Evolutionary conservation across 2,113 vertebrate species (phyloP).

Genomic region (Egretta garzetta): DNA sequence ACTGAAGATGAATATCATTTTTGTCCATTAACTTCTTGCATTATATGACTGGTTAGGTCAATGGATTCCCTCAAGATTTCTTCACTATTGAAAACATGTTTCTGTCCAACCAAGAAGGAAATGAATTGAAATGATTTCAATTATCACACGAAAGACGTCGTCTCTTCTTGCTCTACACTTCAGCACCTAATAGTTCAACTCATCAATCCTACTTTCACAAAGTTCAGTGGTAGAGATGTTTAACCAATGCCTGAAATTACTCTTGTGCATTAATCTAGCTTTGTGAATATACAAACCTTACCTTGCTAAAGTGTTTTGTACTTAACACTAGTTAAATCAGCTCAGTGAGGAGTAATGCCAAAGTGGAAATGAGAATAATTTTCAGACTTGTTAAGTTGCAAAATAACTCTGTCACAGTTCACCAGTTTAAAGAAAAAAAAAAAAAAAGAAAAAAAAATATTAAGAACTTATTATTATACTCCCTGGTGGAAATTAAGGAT

Average conservation of each 20-base stretch:
- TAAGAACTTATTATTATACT: neutral
- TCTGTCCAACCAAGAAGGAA: conserved; percentile 75
- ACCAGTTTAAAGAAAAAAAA: neutral
- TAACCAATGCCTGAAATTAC: conserved; percentile 32
- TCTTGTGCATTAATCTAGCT: neutral
- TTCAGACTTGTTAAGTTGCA: conserved; percentile 44
- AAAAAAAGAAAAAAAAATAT: too few relatives aligned
- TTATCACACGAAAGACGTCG: conserved; percentile 65
- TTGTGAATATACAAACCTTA: conserved; percentile 2
- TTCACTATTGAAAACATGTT: conserved; percentile 73
- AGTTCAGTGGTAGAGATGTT: conserved; percentile 49
- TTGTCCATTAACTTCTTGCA: conserved; percentile 77
- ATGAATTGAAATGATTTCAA: conserved; percentile 80
- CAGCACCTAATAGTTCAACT: conserved; percentile 60
- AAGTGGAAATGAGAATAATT: conserved; percentile 45
- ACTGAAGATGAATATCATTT: conserved; percentile 77
- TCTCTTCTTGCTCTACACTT: conserved; percentile 52
- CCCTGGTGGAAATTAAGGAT: neutral
- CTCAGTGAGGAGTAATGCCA: neutral
- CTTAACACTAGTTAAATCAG: conserved; percentile 7
- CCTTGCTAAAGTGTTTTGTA: conserved; percentile 16
- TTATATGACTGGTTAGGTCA: conserved; percentile 75
- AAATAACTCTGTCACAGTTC: conserved; percentile 12
- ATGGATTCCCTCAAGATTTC: conserved; percentile 78
- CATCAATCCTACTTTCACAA: conserved; percentile 24